Conservation (phyloP, 2,797 vertebrate genomes). For the Thunnus albacares region DNA sequence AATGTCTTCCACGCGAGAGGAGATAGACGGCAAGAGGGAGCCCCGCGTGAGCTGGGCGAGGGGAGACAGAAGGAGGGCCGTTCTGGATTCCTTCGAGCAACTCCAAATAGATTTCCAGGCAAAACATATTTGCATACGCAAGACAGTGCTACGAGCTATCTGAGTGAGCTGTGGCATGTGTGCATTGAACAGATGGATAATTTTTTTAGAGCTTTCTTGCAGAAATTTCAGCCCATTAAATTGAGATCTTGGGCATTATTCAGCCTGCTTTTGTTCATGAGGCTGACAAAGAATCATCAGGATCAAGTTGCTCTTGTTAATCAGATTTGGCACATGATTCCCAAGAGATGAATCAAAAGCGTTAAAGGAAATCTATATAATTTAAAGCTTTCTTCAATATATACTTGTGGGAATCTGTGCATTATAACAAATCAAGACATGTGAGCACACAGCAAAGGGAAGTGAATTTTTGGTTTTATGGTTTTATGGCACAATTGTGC, state of each 20-base stretch:
- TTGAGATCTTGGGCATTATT: constrained; percentile 68
- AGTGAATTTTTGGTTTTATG: too few relatives aligned
- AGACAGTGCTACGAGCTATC: constrained; percentile 86
- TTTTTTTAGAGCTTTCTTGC: constrained; percentile 85
- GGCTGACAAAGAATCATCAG: constrained; percentile 34
- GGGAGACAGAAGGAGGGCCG: constrained; percentile 91
- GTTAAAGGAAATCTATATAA: not conserved
- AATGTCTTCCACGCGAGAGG: constrained; percentile 84
- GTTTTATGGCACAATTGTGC: too few relatives aligned
- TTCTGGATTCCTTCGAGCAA: constrained; percentile 92
- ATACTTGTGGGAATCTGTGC: not conserved
- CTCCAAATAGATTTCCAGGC: constrained; percentile 89
- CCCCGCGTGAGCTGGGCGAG: constrained; percentile 72
- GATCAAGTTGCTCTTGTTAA: constrained; percentile 40
- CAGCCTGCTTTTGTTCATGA: constrained; percentile 61
- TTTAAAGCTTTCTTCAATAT: not conserved
- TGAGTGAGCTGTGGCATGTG: constrained; percentile 81
- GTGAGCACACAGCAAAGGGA: not conserved
- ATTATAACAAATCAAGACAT: not conserved
- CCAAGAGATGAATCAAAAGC: constrained; percentile 1
- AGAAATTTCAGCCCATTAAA: constrained; percentile 85
- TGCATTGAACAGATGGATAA: constrained; percentile 86
- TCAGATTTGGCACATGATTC: constrained; percentile 22
- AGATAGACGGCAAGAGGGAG: constrained; percentile 76
- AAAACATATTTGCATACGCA: constrained; percentile 91